Conservation (phyloP, 2,113 vertebrate species). For the Nycticorax nycticorax region DNA sequence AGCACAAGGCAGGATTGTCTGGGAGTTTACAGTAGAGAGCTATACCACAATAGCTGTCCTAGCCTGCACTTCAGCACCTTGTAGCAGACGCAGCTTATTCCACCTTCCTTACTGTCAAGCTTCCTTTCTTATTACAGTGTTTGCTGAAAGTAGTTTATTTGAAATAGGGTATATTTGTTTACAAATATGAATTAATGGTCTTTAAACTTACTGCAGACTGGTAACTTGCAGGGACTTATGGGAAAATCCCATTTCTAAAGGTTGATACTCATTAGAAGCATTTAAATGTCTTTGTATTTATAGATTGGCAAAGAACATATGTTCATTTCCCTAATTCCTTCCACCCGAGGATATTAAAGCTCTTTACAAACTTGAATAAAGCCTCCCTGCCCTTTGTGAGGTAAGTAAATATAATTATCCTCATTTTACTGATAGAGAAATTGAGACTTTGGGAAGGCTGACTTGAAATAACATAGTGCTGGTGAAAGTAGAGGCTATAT, state of each 20-base stretch:
- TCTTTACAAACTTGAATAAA: background rate
- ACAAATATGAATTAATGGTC: background rate
- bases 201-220: background rate
- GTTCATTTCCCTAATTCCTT: background rate
- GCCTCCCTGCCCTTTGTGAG: background rate
- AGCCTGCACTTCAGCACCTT: background rate
- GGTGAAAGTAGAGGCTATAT: background rate
- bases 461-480: background rate
- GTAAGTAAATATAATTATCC: background rate
- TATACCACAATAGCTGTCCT: accelerated
- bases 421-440: background rate
- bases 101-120: background rate
- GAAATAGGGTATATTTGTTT: background rate
- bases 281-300: background rate
- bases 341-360: background rate
- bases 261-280: background rate
- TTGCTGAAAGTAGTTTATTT: background rate
- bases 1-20: background rate
- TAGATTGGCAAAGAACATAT: background rate
- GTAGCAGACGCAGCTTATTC: background rate
- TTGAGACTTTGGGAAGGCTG: background rate
- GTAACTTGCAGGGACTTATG: background rate
- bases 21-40: background rate
- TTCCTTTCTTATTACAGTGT: background rate
- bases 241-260: background rate